Conservation (phyloP, 2,888 invertebrate species). For the Eumerus sabulonum region DNA sequence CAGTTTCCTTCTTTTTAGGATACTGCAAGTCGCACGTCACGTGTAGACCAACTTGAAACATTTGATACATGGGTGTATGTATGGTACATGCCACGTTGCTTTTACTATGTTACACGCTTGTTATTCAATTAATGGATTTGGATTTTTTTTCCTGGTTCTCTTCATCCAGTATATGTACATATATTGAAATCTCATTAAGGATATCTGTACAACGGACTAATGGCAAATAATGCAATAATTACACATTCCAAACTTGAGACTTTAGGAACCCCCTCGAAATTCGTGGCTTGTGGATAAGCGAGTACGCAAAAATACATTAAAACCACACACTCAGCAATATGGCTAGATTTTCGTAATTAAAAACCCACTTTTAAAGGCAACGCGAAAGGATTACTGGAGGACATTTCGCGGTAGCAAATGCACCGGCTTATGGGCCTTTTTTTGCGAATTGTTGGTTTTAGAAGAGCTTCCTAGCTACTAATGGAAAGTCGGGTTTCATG, state of each 20-base stretch:
- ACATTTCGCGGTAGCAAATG: conserved; percentile 49
- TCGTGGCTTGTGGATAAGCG: background rate
- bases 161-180: conserved; percentile 15
- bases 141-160: conserved; percentile 34
- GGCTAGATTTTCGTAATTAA: conserved; percentile 64
- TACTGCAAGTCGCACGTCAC: conserved; percentile 54
- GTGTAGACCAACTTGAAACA: conserved; percentile 43
- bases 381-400: conserved; percentile 31
- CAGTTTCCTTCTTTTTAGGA: conserved; percentile 9
- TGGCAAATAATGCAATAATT: conserved; percentile 65
- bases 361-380: conserved; percentile 41
- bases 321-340: conserved; percentile 60
- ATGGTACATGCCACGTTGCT: no score
- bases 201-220: conserved; percentile 43
- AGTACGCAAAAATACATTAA: conserved; percentile 57
- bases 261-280: conserved; percentile 42
- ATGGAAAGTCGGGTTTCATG: conserved; percentile 12
- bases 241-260: conserved; percentile 50
- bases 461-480: conserved; percentile 32
- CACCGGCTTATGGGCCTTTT: conserved; percentile 1
- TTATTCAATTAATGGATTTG: conserved; percentile 71
- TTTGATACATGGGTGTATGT: conserved; percentile 47
- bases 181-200: conserved; percentile 64
- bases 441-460: conserved; percentile 33
- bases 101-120: conserved; percentile 8